These are phyloP conservation scores for Acridotheres tristis DNA, from an alignment of 2,797 vertebrate species.

Conservation along the genomic window DNA sequence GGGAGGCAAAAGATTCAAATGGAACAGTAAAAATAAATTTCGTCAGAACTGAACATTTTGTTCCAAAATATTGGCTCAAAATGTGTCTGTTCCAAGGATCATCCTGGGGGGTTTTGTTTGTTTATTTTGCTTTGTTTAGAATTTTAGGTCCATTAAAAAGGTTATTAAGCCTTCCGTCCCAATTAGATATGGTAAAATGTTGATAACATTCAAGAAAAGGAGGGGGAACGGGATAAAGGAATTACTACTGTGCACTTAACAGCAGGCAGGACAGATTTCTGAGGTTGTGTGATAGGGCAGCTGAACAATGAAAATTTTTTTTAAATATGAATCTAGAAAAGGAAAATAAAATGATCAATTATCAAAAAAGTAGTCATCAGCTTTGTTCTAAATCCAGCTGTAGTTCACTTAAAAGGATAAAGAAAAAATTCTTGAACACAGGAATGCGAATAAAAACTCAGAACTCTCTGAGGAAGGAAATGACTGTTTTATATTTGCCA, in stretches of 20 bases:
- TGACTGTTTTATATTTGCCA: neutral
- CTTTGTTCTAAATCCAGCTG: neutral
- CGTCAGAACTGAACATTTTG: neutral
- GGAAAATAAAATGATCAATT: neutral
- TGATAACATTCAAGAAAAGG: neutral
- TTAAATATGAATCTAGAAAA: neutral
- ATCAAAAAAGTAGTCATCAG: neutral
- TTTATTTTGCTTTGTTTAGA: neutral
- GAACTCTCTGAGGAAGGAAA: neutral
- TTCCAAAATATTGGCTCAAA: neutral
- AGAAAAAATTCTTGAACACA: neutral
- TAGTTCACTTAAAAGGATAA: neutral
- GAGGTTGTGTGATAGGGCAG: neutral
- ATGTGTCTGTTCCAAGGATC: neutral
- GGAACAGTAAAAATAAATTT: neutral
- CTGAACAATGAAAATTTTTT: neutral
- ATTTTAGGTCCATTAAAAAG: neutral
- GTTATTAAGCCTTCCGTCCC: neutral
- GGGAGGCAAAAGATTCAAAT: neutral
- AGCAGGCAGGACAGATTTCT: neutral
- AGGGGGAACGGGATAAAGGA: neutral
- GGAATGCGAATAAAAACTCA: neutral
- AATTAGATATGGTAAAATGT: neutral
- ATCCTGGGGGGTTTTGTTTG: neutral
- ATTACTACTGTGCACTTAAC: neutral